Conservation (phyloP, 2,113 vertebrate genomes). For the Emberiza fucata region DNA sequence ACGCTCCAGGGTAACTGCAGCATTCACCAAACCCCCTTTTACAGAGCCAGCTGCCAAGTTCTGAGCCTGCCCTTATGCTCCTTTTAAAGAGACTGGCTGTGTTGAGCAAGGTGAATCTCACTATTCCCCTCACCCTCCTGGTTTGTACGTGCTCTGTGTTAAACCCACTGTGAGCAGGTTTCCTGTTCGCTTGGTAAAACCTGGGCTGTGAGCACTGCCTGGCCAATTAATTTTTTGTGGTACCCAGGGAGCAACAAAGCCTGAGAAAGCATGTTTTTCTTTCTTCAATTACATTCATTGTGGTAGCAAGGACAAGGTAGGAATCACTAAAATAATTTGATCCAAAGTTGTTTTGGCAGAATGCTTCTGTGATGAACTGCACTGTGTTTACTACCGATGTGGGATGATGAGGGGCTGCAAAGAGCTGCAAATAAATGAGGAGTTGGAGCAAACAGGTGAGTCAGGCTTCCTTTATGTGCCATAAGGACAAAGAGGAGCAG, state of each 20-base stretch:
- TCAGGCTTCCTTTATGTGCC: not conserved
- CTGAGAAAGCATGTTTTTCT: not conserved
- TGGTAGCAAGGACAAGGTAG: not conserved
- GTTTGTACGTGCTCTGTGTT: not conserved
- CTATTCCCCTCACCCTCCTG: not conserved
- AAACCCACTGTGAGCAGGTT: not conserved
- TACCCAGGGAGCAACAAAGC: not conserved
- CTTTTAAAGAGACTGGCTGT: not conserved
- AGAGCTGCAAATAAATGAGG: not conserved
- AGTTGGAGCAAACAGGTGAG: not conserved
- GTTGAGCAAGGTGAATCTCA: not conserved
- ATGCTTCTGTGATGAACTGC: not conserved
- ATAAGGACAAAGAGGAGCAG: not conserved
- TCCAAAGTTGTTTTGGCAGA: not conserved
- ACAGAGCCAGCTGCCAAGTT: accelerated
- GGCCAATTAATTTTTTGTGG: constrained; percentile 20
- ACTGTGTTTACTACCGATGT: not conserved
- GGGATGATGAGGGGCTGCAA: not conserved
- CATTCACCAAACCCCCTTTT: not conserved
- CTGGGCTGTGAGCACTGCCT: not conserved
- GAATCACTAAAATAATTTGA: not conserved
- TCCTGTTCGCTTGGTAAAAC: not conserved
- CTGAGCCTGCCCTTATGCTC: not conserved
- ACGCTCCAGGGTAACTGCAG: not conserved
- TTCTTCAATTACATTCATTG: not conserved